phyloP scores from a whole-genome alignment of 2,797 vertebrate species.

The Sebastes vulpes region DNA sequence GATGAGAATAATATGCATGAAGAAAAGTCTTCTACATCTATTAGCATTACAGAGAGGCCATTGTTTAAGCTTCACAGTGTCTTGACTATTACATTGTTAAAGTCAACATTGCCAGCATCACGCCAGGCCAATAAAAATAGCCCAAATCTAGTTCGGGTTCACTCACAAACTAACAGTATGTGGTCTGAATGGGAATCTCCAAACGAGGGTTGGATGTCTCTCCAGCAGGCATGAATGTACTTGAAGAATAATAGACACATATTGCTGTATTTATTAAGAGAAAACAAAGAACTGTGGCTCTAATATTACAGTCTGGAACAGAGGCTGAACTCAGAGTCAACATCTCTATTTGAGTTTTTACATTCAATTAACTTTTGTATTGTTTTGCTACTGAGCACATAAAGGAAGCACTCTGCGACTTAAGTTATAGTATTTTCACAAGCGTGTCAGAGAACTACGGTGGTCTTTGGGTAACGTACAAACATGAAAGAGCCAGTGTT shows the following conservation, averaged over 20 bases:
- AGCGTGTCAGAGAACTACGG: too few relatives aligned
- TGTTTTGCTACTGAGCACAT: not conserved
- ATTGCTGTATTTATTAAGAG: conserved; percentile 24
- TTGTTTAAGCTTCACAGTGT: conserved; percentile 25
- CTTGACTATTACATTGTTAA: conserved; percentile 18
- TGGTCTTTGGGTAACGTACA: too few relatives aligned
- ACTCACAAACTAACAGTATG: conserved; percentile 16
- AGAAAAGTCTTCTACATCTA: conserved; percentile 8
- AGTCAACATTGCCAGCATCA: conserved; percentile 22
- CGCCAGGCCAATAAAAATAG: conserved; percentile 41
- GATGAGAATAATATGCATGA: conserved; percentile 9
- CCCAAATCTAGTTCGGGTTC: conserved; percentile 31
- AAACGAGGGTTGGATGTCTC: conserved; percentile 16
- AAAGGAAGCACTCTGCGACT: not conserved
- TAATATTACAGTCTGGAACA: conserved; percentile 5
- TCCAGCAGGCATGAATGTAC: conserved; percentile 13
- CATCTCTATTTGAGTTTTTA: conserved; percentile 12
- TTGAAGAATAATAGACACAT: conserved; percentile 43
- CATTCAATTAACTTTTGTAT: not conserved
- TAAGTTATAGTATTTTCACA: too few relatives aligned
- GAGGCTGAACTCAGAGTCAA: conserved; percentile 21
- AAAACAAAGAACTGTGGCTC: conserved; percentile 12
- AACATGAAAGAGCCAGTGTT: too few relatives aligned
- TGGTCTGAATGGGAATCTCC: conserved; percentile 39
- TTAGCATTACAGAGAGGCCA: conserved; percentile 8